Conservation (phyloP, 1,140 invertebrate species). For the Drosophila sp. region DNA sequence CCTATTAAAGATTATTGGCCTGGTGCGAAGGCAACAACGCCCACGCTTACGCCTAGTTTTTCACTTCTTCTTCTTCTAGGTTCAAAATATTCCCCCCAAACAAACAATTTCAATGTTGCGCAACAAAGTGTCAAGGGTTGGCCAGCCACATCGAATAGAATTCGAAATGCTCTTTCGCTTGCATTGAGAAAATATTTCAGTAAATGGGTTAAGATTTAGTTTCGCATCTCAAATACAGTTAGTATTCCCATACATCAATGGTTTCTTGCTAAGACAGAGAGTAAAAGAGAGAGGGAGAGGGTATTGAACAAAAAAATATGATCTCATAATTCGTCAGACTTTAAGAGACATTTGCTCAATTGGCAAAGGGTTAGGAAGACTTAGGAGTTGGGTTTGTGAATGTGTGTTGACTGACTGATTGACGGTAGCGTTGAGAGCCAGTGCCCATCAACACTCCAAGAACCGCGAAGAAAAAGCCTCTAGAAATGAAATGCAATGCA, state of each 20-base stretch:
- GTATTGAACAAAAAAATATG: not conserved
- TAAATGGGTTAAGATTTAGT: not conserved
- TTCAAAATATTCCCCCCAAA: not conserved
- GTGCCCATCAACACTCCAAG: slow-evolving; percentile 60
- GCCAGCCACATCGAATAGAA: not conserved
- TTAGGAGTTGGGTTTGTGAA: too few species aligned
- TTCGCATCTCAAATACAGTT: not conserved
- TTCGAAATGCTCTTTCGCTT: slow-evolving; percentile 17
- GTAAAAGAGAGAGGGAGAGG: not conserved
- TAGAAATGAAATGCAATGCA: slow-evolving; percentile 43
- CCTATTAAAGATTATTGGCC: slow-evolving; percentile 69
- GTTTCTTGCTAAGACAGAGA: not conserved
- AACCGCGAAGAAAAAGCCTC: slow-evolving; percentile 9
- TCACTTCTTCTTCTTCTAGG: not conserved
- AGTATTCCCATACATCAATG: not conserved
- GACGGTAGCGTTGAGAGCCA: slow-evolving; percentile 69
- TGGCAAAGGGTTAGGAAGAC: slow-evolving; percentile 34
- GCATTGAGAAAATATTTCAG: not conserved
- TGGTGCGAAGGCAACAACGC: slow-evolving; percentile 55
- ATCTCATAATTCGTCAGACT: not conserved
- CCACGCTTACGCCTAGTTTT: slow-evolving; percentile 35
- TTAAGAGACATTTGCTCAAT: slow-evolving; percentile 7
- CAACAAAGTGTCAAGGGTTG: slow-evolving; percentile 58
- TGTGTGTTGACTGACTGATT: slow-evolving; percentile 49
- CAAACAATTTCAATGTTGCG: slow-evolving; percentile 36